phyloP scores from a whole-genome alignment of 2,797 vertebrate genomes.

The Melopsittacus undulatus region DNA sequence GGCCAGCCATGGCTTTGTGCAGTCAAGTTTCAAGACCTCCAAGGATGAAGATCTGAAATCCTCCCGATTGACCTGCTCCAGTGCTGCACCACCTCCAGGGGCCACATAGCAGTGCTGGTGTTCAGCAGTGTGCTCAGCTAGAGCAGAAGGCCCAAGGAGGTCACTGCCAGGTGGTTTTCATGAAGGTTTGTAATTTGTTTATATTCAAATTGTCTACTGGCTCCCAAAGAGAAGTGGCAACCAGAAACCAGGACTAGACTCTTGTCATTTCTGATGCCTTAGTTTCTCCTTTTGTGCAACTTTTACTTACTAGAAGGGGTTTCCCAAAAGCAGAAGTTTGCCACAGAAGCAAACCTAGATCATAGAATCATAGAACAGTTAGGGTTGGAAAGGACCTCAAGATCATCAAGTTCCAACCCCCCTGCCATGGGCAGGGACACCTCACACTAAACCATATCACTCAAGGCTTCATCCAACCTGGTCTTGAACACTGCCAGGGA shows the following conservation, averaged over 20 bases:
- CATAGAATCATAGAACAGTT: too few relatives aligned
- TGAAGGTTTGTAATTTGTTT: not conserved
- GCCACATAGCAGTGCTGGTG: fast-evolving
- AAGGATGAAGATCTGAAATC: not conserved
- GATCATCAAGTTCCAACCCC: too few relatives aligned
- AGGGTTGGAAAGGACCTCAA: too few relatives aligned
- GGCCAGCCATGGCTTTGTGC: not conserved
- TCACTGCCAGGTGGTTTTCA: not conserved
- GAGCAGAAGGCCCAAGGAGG: not conserved
- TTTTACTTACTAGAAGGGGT: not conserved
- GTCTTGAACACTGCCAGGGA: too few relatives aligned
- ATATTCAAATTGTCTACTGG: not conserved
- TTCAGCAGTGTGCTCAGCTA: not conserved
- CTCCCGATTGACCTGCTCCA: not conserved
- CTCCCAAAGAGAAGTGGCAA: not conserved
- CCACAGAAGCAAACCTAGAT: not conserved
- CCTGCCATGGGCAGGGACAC: too few relatives aligned
- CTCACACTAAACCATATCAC: too few relatives aligned
- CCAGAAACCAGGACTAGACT: not conserved
- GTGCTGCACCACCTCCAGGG: not conserved
- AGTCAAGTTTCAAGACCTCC: not conserved
- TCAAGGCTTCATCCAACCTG: too few relatives aligned
- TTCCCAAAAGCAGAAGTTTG: not conserved
- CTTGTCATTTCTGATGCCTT: not conserved
- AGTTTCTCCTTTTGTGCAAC: not conserved